Percentiles rank a stretch among this genome's conserved stretches.
Evolutionary conservation across 2,888 invertebrate genomes (phyloP).

Genomic region (Neocrepidodera transversa): DNA sequence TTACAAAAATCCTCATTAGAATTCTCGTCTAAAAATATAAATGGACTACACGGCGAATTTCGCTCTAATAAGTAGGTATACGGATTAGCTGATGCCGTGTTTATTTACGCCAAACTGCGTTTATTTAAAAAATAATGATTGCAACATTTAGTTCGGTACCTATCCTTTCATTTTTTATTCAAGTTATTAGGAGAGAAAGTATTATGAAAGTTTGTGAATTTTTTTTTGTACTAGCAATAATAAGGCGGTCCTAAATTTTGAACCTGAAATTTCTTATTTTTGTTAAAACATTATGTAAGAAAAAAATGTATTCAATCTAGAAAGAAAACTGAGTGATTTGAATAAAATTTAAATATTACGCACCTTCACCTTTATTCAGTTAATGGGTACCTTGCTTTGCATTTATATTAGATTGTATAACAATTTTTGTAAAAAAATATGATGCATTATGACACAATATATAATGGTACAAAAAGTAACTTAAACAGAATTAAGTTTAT

Average conservation of each 20-base stretch:
- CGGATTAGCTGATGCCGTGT: not conserved
- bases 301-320: not conserved
- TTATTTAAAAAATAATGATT: not conserved
- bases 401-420: too few relatives aligned
- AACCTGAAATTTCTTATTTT: not conserved
- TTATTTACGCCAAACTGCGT: not conserved
- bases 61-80: not conserved
- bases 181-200: not conserved
- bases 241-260: not conserved
- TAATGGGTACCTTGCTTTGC: too few relatives aligned
- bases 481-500: too few relatives aligned
- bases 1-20: too few relatives aligned
- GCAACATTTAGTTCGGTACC: not conserved
- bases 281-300: not conserved
- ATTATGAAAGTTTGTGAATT: not conserved
- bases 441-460: too few relatives aligned
- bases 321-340: not conserved
- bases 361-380: too few relatives aligned
- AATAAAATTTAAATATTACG: too few relatives aligned
- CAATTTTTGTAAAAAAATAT: too few relatives aligned
- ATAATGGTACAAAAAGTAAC: too few relatives aligned
- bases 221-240: too few relatives aligned
- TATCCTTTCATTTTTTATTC: not conserved
- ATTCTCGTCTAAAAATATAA: too few relatives aligned
- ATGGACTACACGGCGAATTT: too few relatives aligned